Evolutionary conservation across 1,140 invertebrate genomes (phyloP).

Genomic region (Latrodectus geometricus): DNA sequence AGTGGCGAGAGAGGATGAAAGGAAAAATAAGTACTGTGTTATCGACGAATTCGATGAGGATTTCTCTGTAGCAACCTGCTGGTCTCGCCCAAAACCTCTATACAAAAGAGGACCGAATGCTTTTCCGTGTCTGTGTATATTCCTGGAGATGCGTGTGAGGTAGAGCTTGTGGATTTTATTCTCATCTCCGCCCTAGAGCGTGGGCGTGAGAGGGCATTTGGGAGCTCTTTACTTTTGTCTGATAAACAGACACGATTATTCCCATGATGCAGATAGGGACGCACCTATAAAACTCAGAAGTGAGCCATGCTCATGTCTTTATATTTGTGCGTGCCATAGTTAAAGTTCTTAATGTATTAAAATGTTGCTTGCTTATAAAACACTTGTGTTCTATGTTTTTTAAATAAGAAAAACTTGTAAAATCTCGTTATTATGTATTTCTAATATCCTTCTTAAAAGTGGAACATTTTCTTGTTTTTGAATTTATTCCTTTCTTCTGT

Average conservation of each 20-base stretch:
- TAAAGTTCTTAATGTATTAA: too few species aligned
- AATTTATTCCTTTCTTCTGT: too few species aligned
- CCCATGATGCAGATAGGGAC: not conserved
- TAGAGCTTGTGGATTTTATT: not conserved
- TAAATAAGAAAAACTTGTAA: too few species aligned
- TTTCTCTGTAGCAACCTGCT: not conserved
- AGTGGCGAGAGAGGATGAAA: not conserved
- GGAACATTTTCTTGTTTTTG: too few species aligned
- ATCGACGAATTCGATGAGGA: constrained; percentile 36
- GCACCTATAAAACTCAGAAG: not conserved
- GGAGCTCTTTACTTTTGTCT: not conserved
- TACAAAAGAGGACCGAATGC: constrained; percentile 8
- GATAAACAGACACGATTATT: not conserved
- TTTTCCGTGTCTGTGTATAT: constrained; percentile 18
- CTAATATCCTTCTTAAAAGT: too few species aligned
- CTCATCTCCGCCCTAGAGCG: not conserved
- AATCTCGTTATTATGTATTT: too few species aligned
- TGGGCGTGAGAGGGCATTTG: constrained; percentile 13
- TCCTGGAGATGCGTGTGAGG: not conserved
- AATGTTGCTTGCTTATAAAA: too few species aligned
- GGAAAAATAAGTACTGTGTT: not conserved
- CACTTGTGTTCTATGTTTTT: too few species aligned
- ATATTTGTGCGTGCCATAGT: too few species aligned
- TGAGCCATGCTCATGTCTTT: too few species aligned
- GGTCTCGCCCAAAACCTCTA: not conserved